Evolutionary conservation across 2,113 vertebrate species (phyloP), one percentile per base, ranked within the genome.

Genomic region (Prionailurus bengalensis): DNA sequence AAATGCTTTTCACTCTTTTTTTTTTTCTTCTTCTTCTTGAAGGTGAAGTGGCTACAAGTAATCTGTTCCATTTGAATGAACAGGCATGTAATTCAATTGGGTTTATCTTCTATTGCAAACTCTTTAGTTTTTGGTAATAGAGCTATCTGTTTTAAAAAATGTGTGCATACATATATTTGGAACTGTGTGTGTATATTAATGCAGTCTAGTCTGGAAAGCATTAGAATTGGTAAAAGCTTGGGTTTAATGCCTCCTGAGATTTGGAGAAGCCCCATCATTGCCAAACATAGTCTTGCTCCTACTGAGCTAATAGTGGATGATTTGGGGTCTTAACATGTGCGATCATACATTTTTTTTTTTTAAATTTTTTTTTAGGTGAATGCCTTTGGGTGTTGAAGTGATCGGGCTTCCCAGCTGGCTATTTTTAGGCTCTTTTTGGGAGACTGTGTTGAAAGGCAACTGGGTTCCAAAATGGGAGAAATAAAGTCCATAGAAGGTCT

Each of bases 301-400:
- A 31, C 55, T 70, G 55, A 58, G 31, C 74, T 92, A 89, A 58
- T 95, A 94, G 86, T 88, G 66, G 89, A 70, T 92, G 76, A 5
- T 53, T 97, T 98, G 97, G 89, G 45, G 65, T 97, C n/a, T 10
- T 97, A 91, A 73, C n/a, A 96, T 93, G 66, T 10, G 39, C 83
- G 70, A 61, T 97, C 27, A 76, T 87, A 76, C 33, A 63, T 5
- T 87, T 36, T 51, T 51, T 65, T 74, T 68, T 68, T 66, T 36
- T 36, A 2, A 36, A 36, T 36, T 36, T 66, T 66, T 66, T n/a
- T 70, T 70, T 73, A 93, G 83, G 97, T 31, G 95, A 96, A 91
- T 80, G 19, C 74, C 39, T 66, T 65, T 55, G 27, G 8, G 33
- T 95, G 42, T 95, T 97, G 12, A 93, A 91, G 42, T 90, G 45